Evolutionary conservation across 2,113 vertebrate genomes (phyloP), one percentile per base, ranked within the genome.

Genomic region (Apodemus speciosus): DNA sequence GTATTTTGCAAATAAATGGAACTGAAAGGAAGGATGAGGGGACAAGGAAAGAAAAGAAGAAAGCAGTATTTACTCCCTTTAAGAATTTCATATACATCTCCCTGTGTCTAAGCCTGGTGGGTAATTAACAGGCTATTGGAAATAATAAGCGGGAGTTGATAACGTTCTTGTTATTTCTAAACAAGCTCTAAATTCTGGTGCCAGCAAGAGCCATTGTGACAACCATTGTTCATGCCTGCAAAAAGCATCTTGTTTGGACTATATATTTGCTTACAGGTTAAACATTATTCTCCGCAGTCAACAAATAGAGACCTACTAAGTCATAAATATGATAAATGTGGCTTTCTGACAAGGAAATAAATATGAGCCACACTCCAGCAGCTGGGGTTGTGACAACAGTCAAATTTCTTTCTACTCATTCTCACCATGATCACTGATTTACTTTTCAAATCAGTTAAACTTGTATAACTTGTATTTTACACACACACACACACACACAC

Each of bases 51-150:
- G 23, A 38, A 64, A 89, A 76, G 15, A 13, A 89, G 9, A 90
- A 94, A 81, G 23, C 18, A 49, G 30, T 21, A 76, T 85, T 72
- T 66, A 72, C 3, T 35, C 51, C 32, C 10, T 88, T 79, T 80
- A 69, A 88, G 62, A 81, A 92, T 77, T 90, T 38, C 64, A 64
- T 43, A 92, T 25, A 23, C 30, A 91, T 72, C 18, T 85, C 18
- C 30, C 66, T 85, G 30, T 49, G 38, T 25, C 13, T 23, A 60
- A 35, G 66, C 51, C 87, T 10, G 86, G 20, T 81, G 69, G 88
- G 32, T 85, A 85, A 75, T 23, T 72, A 62, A 15, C 64, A 85
- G 56, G 40, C 51, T 83, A 49, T 66, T 83, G 64, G 89, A 88
- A 72, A 88, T 84, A 93, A 89, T 69, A 93, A 77, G 53, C 51